phyloP scores from a whole-genome alignment of 2,888 invertebrate genomes.

The Microctonus hyperodae region DNA sequence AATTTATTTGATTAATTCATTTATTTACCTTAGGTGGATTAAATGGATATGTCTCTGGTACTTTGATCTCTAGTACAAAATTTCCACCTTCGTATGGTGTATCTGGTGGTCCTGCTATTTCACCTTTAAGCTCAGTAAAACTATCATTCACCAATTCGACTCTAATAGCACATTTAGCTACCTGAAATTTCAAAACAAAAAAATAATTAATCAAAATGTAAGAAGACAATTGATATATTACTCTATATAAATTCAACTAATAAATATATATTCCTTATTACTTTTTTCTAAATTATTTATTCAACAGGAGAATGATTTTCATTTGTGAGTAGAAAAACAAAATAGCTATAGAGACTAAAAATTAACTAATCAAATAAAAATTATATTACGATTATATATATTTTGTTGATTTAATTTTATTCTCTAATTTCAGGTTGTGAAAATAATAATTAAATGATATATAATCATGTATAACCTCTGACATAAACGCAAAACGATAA shows the following conservation, averaged over 20 bases:
- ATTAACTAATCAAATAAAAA: neutral
- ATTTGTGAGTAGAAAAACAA: neutral
- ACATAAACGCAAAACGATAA: slow-evolving; percentile 38
- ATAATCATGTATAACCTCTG: slow-evolving; percentile 43
- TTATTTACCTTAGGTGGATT: slow-evolving; percentile 94
- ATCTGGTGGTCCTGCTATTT: slow-evolving; percentile 97
- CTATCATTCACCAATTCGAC: slow-evolving; percentile 90
- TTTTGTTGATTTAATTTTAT: neutral
- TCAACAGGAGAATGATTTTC: too few relatives aligned
- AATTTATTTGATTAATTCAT: neutral
- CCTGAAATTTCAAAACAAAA: slow-evolving; percentile 65
- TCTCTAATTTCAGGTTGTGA: neutral
- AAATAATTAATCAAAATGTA: slow-evolving; percentile 6
- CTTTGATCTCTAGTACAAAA: slow-evolving; percentile 94
- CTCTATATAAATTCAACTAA: too few relatives aligned
- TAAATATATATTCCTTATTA: too few relatives aligned
- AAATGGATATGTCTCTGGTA: slow-evolving; percentile 99
- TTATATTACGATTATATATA: neutral
- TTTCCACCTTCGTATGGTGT: slow-evolving; percentile 98
- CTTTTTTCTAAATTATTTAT: too few relatives aligned
- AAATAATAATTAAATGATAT: slow-evolving; percentile 21
- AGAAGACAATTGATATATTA: too few relatives aligned
- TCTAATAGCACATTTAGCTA: slow-evolving; percentile 85
- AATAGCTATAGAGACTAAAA: neutral
- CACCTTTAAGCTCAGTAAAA: slow-evolving; percentile 90